Evolutionary conservation across 1,140 invertebrate genomes (phyloP), one percentile per base, ranked within the genome.

Genomic region (Procambarus clarkii): DNA sequence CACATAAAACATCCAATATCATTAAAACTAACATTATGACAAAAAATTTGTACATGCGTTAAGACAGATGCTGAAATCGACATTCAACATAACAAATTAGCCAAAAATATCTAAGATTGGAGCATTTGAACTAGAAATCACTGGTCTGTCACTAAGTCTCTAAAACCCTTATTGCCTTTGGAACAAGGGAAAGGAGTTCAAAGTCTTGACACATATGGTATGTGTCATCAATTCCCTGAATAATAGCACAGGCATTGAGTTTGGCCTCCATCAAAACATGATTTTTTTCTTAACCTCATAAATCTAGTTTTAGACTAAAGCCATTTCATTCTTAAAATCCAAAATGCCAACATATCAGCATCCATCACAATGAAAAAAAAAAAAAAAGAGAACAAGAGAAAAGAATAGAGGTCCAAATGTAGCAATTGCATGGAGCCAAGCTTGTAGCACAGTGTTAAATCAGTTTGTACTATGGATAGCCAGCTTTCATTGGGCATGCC

Each of bases 1-100:
- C 90, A 91, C 90, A 91, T 91, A 91, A 91, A 91, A 91, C 90
- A 91, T 91, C 90, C 90, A 91, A 86, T 91, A 91, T 91, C 79
- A 74, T 91, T 91, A 86, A 87, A 91, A 91, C 90, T 91, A 91
- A 91, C 90, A 91, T 91, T 91, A 91, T 91, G 90, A 86, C 90
- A 91, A 91, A 91, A 91, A 87, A 91, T 91, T 91, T 91, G 90
- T 91, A 91, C 90, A 91, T 87, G 85, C 85, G 77, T 86, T 77
- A 82, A 71, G 90, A 91, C 79, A 91, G 90, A 91, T 91, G 90
- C 90, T 91, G 90, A 91, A 86, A 91, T 91, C 85, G 85, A 91
- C 85, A 87, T 86, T 86, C 84, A 91, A 85, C 77, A 91, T 85
- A 91, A 91, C 82, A 91, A 86, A 79, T 91, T 64, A 85, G 82